Evolutionary conservation across 2,113 vertebrate genomes (phyloP).

Genomic region (Geococcyx californianus): DNA sequence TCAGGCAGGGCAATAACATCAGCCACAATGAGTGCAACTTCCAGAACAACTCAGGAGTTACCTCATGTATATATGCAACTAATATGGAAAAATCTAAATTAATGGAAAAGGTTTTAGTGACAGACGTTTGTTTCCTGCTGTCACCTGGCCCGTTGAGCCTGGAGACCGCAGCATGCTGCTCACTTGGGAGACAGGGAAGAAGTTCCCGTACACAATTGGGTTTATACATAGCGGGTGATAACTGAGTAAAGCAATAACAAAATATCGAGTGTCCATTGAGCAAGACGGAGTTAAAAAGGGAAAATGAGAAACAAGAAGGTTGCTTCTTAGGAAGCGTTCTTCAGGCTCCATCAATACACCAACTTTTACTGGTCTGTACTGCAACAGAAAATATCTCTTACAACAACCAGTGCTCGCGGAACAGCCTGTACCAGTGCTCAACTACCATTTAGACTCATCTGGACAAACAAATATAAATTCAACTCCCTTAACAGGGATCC

Average conservation of each 20-base stretch:
- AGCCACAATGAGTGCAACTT: not conserved
- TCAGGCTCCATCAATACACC: not conserved
- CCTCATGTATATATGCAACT: not conserved
- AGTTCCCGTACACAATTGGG: too few species aligned
- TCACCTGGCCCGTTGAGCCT: too few species aligned
- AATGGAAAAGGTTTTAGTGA: not conserved
- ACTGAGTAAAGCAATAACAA: not conserved
- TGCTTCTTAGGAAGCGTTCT: not conserved
- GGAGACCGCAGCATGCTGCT: not conserved
- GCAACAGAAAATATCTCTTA: not conserved
- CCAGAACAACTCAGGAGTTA: not conserved
- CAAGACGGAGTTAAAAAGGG: not conserved
- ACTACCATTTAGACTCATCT: not conserved
- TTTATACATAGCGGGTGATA: fast-evolving
- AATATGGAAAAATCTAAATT: not conserved
- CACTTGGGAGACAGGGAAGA: not conserved
- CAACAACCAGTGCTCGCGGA: not conserved
- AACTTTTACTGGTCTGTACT: not conserved
- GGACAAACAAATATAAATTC: slow-evolving; percentile 33
- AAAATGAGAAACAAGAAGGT: not conserved
- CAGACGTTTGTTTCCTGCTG: not conserved
- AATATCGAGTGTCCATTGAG: fast-evolving
- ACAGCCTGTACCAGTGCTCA: not conserved
- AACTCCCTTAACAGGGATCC: not conserved
- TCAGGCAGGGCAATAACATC: not conserved